These are phyloP conservation scores for Caerostris extrusa DNA, from an alignment of 1,140 invertebrate genomes.

Conservation along the genomic window DNA sequence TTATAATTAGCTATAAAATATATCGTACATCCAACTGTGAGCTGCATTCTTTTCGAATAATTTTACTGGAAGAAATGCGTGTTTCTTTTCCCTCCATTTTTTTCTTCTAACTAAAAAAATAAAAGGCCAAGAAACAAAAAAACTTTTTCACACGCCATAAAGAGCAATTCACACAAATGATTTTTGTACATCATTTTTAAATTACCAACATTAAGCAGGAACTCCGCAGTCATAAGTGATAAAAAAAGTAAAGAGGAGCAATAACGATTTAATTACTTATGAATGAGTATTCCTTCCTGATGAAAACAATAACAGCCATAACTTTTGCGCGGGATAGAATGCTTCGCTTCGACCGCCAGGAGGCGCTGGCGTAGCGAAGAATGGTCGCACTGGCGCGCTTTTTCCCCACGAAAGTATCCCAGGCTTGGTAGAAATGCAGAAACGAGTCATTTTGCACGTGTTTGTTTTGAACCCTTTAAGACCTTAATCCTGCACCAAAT, in stretches of 20 bases:
- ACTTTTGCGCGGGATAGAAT: constrained; percentile 19
- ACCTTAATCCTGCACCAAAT: neutral
- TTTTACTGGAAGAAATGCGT: neutral
- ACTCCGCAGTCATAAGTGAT: constrained; percentile 3
- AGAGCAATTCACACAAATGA: constrained; percentile 36
- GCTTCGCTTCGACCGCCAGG: neutral
- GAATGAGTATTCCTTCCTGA: constrained; percentile 36
- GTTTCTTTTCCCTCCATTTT: neutral
- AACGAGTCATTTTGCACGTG: constrained; percentile 54
- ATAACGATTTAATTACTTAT: constrained; percentile 69
- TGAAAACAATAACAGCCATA: constrained; percentile 40
- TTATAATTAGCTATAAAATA: neutral
- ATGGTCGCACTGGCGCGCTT: constrained; percentile 62
- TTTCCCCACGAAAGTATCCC: constrained; percentile 42
- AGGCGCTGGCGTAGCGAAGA: constrained; percentile 14
- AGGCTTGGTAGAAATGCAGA: constrained; percentile 37
- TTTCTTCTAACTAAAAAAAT: neutral
- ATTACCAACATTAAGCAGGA: neutral
- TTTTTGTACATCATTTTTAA: constrained; percentile 39
- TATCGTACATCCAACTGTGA: neutral
- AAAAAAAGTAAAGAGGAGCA: neutral
- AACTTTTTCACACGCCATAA: constrained; percentile 36
- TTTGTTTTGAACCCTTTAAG: constrained; percentile 21
- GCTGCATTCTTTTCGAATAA: neutral
- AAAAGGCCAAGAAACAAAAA: neutral